Evolutionary conservation across 2,113 vertebrate species (phyloP), one percentile per base, ranked within the genome.

Genomic region (Pterocles gutturalis): DNA sequence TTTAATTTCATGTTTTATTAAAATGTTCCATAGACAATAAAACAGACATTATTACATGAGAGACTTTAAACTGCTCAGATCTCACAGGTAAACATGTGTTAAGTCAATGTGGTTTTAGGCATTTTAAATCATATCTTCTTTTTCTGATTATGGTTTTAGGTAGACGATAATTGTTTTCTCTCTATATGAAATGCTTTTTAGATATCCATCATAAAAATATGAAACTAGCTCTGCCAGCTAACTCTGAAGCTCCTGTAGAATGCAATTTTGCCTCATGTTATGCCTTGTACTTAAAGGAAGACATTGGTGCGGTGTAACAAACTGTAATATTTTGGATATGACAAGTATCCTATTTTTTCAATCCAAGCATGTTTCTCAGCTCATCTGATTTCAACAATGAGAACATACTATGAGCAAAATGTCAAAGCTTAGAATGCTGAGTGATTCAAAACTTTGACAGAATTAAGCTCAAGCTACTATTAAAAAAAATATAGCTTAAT

Each of bases 1-100:
- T 96, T 93, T 83, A 17, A 76, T 93, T 95, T 93, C 58, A 72
- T 87, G 67, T 89, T 97, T 95, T 93, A 96, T 95, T 94, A 83
- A 96, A 96, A 75, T 60, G 41, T 89, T 96, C 34, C 20, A 0
- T 41, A 67, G 90, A 53, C 46, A 93, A 93, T 86, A 95, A 76
- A 92, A 2, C 9, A 87, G n/a, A 55, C 8, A 22, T 84, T 85
- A 80, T 76, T 69, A 73, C 48, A 73, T 49, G 46, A 69, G 45
- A 88, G 41, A 55, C 48, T 89, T 93, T 67, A 89, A 94, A 87
- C 41, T 83, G 17, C 33, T 87, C 49, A 81, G 58, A 83, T 94
- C 83, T 95, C 80, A 66, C n/a, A 95, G 36, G 60, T 65, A 95
- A 86, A 77, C 0, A 4, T 34, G 43, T 28, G 16, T 75, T 75